Evolutionary conservation across 2,113 vertebrate species (phyloP), one percentile per base, ranked within the genome.

Genomic region (Calyptomena viridis): DNA sequence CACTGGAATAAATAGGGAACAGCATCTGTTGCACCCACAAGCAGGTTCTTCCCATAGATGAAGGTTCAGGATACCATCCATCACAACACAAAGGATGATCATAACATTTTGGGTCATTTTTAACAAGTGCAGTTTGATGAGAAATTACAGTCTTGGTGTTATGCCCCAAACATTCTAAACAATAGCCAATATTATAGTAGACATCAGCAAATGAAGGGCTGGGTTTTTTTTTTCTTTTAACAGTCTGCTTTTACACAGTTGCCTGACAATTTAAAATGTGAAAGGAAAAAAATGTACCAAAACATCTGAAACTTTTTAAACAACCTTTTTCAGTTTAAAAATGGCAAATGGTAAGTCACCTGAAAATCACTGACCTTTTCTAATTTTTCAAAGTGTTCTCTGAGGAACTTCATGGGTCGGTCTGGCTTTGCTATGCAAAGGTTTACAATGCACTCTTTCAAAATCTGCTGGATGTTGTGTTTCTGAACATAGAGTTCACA

Each of bases 401-500:
- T 98, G 87, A 99, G 98, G 98, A 99, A 99, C 94, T 98, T 98
- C 99, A 99, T 98, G 93, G 99, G 99, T 78, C 99, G 98, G 63
- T 99, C 99, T 4, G 99, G 99, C 97, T 99, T 99, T 68, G 98
- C 98, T 56, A 99, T 97, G 96, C 99, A 99, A 74, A 99, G 98
- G 96, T 98, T 99, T 73, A 99, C 99, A 56, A 99, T 99, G 96
- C 99, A 99, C 95, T 99, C 99, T 96, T 99, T 99, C 87, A 99
- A 97, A 94, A 99, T 99, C 98, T 99, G 99, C 95, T 99, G 99
- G 92, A 99, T 98, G 96, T 99, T 98, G 95, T 99, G 99, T 92
- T 99, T 99, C 97, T 99, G 99, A 93, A 99, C 99, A 5, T 99
- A 99, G 62, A 99, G 98, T 95, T 99, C 99, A 50, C 99, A 99